Evolutionary conservation across 92 coral and sea anemone species (phyloP).

Genomic region (Zoanthus sociatus): DNA sequence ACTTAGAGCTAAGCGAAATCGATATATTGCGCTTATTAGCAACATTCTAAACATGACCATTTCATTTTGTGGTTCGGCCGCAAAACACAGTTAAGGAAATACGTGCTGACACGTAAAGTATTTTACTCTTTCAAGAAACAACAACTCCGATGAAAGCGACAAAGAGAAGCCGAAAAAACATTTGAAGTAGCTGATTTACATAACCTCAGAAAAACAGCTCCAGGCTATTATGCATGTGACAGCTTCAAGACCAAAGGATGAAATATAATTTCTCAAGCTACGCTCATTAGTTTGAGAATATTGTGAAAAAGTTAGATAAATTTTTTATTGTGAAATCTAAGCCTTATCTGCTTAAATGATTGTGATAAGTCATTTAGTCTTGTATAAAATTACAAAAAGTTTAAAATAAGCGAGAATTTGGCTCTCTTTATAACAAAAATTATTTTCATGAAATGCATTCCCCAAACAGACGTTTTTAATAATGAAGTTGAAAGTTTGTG

Average conservation of each 20-base stretch:
- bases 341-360: neutral
- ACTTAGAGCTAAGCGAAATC: neutral
- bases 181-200: neutral
- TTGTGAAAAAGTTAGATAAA: neutral
- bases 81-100: conserved; percentile 20
- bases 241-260: neutral
- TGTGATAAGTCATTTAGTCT: neutral
- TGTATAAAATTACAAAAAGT: neutral
- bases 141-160: conserved; percentile 12
- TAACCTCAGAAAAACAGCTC: neutral
- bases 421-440: neutral
- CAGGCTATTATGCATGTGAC: neutral
- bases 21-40: neutral
- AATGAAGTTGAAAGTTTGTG: neutral
- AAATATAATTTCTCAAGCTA: neutral
- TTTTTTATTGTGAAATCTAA: conserved; percentile 1
- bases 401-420: neutral
- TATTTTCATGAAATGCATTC: neutral
- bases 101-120: neutral
- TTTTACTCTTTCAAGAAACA: neutral
- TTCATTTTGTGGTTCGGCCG: conserved; percentile 4
- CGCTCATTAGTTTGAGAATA: neutral
- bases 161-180: conserved; percentile 7
- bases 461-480: conserved; percentile 17
- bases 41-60: conserved; percentile 1